These are phyloP conservation scores for Drosophila planitibia DNA, from an alignment of 2,888 invertebrate genomes.

Conservation along the genomic window DNA sequence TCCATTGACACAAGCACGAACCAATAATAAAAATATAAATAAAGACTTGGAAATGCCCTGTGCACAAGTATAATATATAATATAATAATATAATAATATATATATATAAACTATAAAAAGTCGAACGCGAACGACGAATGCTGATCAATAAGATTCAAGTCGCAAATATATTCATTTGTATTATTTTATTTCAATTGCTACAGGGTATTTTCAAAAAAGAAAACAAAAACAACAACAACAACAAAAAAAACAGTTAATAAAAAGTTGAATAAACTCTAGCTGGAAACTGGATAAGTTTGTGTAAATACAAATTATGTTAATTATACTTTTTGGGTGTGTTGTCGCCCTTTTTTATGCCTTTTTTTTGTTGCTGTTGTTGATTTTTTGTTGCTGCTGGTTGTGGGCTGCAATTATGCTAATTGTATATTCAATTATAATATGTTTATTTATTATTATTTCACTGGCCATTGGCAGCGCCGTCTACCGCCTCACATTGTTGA, in stretches of 20 bases:
- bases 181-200: neutral
- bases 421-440: slow-evolving; percentile 80
- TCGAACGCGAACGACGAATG: neutral
- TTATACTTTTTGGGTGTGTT: slow-evolving; percentile 55
- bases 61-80: neutral
- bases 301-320: slow-evolving; percentile 79
- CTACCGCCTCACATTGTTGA: slow-evolving; percentile 32
- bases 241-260: neutral
- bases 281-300: slow-evolving; percentile 64
- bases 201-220: neutral
- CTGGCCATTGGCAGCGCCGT: slow-evolving; percentile 14
- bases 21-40: slow-evolving; percentile 4
- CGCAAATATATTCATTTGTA: neutral
- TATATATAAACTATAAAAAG: neutral
- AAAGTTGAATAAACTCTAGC: slow-evolving; percentile 36
- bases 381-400: slow-evolving; percentile 25
- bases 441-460: slow-evolving; percentile 78
- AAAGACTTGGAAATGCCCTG: neutral
- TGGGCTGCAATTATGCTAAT: slow-evolving; percentile 74
- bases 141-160: neutral
- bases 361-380: neutral
- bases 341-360: neutral
- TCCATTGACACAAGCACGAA: neutral
- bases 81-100: too few relatives aligned
- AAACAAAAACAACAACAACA: neutral